Evolutionary conservation across 2,113 vertebrate genomes (phyloP).

Genomic region (Mormoops blainvillei): DNA sequence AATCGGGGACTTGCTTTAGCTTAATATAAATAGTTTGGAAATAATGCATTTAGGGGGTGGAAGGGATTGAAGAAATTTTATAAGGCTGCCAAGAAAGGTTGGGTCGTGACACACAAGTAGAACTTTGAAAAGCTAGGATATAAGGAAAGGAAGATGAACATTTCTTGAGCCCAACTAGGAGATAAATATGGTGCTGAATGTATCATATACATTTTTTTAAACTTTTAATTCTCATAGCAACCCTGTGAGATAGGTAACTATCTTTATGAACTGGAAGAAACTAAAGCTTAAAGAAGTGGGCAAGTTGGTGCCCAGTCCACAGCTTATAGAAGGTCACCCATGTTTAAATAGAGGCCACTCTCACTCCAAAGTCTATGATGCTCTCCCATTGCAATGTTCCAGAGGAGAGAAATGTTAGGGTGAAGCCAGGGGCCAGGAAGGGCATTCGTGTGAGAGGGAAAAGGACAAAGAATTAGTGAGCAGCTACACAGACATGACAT

Average conservation of each 20-base stretch:
- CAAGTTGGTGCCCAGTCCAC: neutral
- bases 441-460: neutral
- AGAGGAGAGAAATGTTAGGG: neutral
- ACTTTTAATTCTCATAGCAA: neutral
- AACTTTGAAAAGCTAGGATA: neutral
- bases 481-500: neutral
- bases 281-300: neutral
- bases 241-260: neutral
- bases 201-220: neutral
- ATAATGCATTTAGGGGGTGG: neutral
- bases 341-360: neutral
- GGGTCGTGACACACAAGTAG: neutral
- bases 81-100: neutral
- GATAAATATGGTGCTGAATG: neutral
- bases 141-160: neutral
- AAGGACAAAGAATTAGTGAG: neutral
- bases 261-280: neutral
- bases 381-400: neutral
- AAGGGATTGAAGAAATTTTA: neutral
- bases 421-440: neutral
- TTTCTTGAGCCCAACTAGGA: neutral
- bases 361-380: neutral
- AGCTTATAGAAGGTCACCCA: neutral
- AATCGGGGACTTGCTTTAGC: neutral
- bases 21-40: neutral